phyloP scores from a whole-genome alignment of 2,797 vertebrate genomes.

The Sarcoramphus papa region DNA sequence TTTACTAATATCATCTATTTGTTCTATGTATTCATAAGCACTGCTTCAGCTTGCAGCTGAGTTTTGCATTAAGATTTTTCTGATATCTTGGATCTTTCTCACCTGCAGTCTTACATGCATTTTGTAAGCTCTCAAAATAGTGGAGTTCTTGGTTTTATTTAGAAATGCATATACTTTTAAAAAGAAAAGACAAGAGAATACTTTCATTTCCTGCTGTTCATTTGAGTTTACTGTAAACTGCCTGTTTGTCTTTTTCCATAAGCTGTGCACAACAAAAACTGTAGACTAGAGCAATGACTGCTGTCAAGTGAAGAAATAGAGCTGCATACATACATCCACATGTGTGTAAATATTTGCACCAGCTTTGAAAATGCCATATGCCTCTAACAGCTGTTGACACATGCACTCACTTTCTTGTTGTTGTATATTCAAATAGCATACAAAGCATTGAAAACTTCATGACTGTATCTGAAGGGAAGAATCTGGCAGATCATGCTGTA shows the following conservation, averaged over 20 bases:
- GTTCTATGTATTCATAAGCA: not conserved
- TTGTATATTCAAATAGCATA: not conserved
- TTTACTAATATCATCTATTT: not conserved
- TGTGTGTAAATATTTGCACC: not conserved
- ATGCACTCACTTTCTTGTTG: not conserved
- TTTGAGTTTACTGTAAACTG: not conserved
- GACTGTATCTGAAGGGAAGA: not conserved
- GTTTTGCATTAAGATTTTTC: not conserved
- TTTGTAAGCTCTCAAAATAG: not conserved
- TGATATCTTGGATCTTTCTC: not conserved
- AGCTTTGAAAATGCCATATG: slow-evolving; percentile 25
- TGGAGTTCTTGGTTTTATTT: not conserved
- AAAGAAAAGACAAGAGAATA: not conserved
- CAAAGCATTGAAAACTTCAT: not conserved
- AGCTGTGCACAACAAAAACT: not conserved
- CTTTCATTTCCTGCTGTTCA: not conserved
- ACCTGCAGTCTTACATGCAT: not conserved
- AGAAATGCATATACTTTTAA: not conserved
- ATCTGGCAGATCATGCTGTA: not conserved
- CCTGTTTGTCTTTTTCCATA: not conserved
- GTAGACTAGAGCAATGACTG: not conserved
- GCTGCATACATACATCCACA: not conserved
- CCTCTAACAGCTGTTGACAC: not conserved
- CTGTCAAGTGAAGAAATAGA: not conserved
- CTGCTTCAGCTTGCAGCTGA: not conserved